These are phyloP conservation scores for Caranx ignobilis DNA, from an alignment of 2,113 vertebrate species.

Conservation along the genomic window DNA sequence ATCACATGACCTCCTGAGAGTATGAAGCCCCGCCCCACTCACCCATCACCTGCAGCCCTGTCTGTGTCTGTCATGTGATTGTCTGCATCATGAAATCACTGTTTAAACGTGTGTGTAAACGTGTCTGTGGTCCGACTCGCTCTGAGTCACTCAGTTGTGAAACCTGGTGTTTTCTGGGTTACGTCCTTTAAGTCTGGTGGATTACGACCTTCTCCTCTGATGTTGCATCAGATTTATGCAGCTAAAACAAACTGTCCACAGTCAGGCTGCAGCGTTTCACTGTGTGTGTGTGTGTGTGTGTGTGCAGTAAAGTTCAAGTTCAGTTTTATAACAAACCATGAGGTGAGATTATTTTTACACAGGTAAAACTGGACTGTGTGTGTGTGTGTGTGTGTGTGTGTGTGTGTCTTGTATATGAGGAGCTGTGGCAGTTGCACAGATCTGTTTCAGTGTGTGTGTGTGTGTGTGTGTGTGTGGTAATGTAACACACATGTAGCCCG, in stretches of 20 bases:
- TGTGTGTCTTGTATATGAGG: neutral
- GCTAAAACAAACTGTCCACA: neutral
- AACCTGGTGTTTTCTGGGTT: neutral
- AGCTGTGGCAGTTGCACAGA: neutral
- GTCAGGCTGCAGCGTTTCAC: neutral
- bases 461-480: neutral
- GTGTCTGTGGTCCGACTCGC: neutral
- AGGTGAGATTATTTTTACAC: conserved; percentile 23
- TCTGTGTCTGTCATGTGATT: neutral
- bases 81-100: no score
- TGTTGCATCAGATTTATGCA: neutral
- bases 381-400: neutral
- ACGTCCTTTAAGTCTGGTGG: neutral
- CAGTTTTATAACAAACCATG: neutral
- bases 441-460: conserved; percentile 7
- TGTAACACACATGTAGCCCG: conserved; percentile 2
- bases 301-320: neutral
- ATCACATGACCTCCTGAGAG: neutral
- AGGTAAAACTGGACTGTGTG: neutral
- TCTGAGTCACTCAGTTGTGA: neutral
- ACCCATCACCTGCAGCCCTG: neutral
- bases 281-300: neutral
- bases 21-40: neutral
- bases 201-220: neutral
- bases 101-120: no score